These are phyloP conservation scores for Garrulus glandarius DNA, from an alignment of 2,797 vertebrate genomes.

Conservation along the genomic window DNA sequence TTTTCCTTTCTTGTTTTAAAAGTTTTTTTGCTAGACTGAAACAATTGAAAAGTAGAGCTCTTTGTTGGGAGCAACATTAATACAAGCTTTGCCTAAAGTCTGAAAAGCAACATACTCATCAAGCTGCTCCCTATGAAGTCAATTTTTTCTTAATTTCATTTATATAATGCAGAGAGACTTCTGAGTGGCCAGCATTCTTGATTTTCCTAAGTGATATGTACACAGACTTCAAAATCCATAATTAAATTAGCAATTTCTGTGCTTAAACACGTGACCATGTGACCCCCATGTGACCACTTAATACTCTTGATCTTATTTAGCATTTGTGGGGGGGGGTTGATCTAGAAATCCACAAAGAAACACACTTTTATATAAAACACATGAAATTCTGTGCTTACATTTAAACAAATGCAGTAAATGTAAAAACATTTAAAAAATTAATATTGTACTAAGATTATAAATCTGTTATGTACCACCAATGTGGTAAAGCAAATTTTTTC, in stretches of 20 bases:
- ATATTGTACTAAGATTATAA: neutral
- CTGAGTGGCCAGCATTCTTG: neutral
- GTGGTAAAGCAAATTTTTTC: neutral
- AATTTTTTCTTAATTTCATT: neutral
- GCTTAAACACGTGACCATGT: neutral
- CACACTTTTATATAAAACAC: neutral
- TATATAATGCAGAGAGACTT: neutral
- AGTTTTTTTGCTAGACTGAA: neutral
- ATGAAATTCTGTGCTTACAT: neutral
- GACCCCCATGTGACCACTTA: neutral
- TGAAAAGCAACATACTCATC: neutral
- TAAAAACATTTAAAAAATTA: neutral
- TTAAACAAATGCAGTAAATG: neutral
- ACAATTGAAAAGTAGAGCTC: neutral
- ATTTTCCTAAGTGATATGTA: neutral
- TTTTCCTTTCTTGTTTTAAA: neutral
- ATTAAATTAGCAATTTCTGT: neutral
- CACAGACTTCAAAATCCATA: neutral
- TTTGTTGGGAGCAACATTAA: neutral
- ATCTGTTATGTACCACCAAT: neutral
- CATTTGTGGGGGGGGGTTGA: fast-evolving
- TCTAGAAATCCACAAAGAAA: neutral
- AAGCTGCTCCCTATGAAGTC: neutral
- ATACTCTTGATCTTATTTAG: neutral
- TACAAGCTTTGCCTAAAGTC: neutral